phyloP scores from a whole-genome alignment of 2,797 vertebrate species.

The Anguilla obscura region DNA sequence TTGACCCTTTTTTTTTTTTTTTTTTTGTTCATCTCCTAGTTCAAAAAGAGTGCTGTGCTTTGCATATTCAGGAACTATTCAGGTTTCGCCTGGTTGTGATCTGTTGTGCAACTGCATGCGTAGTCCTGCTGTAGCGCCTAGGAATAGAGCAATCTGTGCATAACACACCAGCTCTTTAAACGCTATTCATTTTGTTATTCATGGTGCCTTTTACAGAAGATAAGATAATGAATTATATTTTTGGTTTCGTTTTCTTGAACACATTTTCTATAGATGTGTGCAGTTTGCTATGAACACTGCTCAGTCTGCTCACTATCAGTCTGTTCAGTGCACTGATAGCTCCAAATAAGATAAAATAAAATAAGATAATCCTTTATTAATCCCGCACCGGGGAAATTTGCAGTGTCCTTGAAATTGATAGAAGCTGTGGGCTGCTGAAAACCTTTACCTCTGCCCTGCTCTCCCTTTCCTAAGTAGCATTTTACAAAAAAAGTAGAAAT shows the following conservation, averaged over 20 bases:
- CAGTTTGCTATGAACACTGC: not conserved
- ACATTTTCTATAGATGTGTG: not conserved
- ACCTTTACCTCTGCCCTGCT: constrained; percentile 21
- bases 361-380: too few relatives aligned
- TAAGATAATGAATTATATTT: not conserved
- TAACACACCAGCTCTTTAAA: not conserved
- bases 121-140: not conserved
- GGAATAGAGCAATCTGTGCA: not conserved
- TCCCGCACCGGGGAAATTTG: too few relatives aligned
- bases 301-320: not conserved
- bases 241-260: not conserved
- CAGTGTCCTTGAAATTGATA: not conserved
- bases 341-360: not conserved
- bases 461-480: not conserved
- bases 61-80: not conserved
- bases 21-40: not conserved
- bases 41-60: not conserved
- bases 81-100: not conserved
- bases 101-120: not conserved
- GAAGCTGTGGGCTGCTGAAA: not conserved
- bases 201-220: not conserved
- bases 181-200: not conserved
- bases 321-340: not conserved
- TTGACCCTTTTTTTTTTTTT: not conserved
- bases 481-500: constrained; percentile 30